Conservation (phyloP, 2,888 invertebrate species). For the Thera obeliscata region DNA sequence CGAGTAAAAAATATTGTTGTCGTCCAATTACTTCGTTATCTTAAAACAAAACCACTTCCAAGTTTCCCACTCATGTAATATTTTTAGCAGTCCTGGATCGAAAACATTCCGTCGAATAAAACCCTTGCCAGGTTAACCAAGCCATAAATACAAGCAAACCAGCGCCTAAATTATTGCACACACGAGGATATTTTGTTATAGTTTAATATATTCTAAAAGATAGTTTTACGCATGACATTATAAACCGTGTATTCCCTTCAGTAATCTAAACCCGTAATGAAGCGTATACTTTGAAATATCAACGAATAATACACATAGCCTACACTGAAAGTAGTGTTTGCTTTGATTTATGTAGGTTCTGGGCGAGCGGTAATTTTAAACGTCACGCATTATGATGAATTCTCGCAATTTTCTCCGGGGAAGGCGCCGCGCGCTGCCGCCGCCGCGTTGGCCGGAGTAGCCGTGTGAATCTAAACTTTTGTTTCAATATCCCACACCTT, state of each 20-base stretch:
- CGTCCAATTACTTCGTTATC: no score
- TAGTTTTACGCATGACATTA: slow-evolving; percentile 41
- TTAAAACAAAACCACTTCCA: no score
- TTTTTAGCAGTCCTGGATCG: no score
- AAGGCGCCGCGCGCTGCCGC: slow-evolving; percentile 46
- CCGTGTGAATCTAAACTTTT: slow-evolving; percentile 60
- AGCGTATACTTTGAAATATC: slow-evolving; percentile 45
- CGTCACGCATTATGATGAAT: slow-evolving; percentile 83
- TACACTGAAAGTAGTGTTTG: slow-evolving; percentile 70
- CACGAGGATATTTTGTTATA: slow-evolving; percentile 62
- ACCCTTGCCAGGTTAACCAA: slow-evolving; percentile 65
- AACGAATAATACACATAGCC: slow-evolving; percentile 52
- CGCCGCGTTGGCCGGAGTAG: slow-evolving; percentile 53
- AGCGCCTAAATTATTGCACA: slow-evolving; percentile 67
- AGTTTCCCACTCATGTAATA: no score
- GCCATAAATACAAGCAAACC: slow-evolving; percentile 71
- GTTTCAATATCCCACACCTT: slow-evolving; percentile 40
- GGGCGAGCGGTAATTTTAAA: slow-evolving; percentile 77
- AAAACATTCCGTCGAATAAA: slow-evolving; percentile 45
- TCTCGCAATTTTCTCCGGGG: slow-evolving; percentile 79
- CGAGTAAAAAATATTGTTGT: no score
- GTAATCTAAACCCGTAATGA: slow-evolving; percentile 40
- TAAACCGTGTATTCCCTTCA: slow-evolving; percentile 38
- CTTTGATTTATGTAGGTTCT: slow-evolving; percentile 74
- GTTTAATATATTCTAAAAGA: slow-evolving; percentile 52